Conservation (phyloP, 2,888 invertebrate species). For the Macaria notata region DNA sequence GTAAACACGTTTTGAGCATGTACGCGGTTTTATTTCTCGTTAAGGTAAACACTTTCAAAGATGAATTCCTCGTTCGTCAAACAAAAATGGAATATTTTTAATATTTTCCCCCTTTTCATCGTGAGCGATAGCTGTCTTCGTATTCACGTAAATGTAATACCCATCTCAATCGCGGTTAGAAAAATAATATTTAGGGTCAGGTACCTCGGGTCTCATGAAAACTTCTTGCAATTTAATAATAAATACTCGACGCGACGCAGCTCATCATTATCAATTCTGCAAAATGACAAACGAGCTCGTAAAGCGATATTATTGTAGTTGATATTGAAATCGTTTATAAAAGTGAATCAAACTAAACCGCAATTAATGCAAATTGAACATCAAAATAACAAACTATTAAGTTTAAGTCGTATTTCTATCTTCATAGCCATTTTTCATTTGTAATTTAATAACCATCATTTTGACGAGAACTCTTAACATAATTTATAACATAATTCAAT, state of each 20-base stretch:
- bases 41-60: constrained; percentile 68
- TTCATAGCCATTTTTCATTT: no score
- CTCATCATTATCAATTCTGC: no score
- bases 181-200: constrained; percentile 10
- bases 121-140: constrained; percentile 38
- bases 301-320: no score
- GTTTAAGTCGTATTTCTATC: no score
- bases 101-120: constrained; percentile 51
- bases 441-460: no score
- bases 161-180: constrained; percentile 8
- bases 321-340: no score
- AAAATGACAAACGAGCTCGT: no score
- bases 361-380: not conserved
- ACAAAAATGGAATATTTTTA: constrained; percentile 64
- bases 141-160: constrained; percentile 25
- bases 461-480: no score
- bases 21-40: constrained; percentile 69
- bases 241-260: no score
- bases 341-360: not conserved
- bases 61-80: constrained; percentile 68
- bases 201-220: not conserved
- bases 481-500: no score
- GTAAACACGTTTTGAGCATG: constrained; percentile 65
- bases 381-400: not conserved
- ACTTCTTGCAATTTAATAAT: no score